Evolutionary conservation across 92 coral and sea anemone genomes (phyloP).

Genomic region (Epizoanthus rinbou): DNA sequence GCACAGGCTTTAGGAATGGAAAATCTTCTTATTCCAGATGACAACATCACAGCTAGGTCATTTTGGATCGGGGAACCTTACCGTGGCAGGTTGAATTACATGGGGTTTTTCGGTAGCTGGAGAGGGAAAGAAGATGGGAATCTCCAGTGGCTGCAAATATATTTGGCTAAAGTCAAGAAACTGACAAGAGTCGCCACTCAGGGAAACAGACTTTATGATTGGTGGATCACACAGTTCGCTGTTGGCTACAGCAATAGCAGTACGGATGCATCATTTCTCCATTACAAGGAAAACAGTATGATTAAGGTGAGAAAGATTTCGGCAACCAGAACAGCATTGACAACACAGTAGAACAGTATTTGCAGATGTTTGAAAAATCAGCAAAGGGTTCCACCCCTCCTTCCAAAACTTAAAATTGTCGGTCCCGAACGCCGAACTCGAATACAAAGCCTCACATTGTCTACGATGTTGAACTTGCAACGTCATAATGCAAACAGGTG

Average conservation of each 20-base stretch:
- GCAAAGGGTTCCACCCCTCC: too few relatives aligned
- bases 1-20: constrained; percentile 29
- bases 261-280: background rate
- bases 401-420: too few relatives aligned
- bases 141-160: constrained; percentile 19
- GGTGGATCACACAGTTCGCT: constrained; percentile 27
- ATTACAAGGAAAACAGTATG: constrained; percentile 1
- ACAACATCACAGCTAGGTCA: constrained; percentile 12
- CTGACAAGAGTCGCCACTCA: constrained; percentile 27
- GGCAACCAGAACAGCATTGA: too few relatives aligned
- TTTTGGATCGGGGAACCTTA: constrained; percentile 30
- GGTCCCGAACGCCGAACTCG: too few relatives aligned
- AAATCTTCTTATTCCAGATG: constrained; percentile 11
- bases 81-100: constrained; percentile 21
- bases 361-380: too few relatives aligned
- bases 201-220: constrained; percentile 26
- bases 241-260: constrained; percentile 21
- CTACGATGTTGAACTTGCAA: too few relatives aligned
- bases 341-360: too few relatives aligned
- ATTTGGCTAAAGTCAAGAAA: background rate
- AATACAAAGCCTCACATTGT: too few relatives aligned
- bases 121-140: constrained; percentile 16
- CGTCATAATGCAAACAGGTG: too few relatives aligned
- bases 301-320: background rate
- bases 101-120: constrained; percentile 33